A percentile compares a stretch with the other conserved stretches of the same genome.
Conservation (phyloP, 2,888 invertebrate species). For the Euproctis similis region DNA sequence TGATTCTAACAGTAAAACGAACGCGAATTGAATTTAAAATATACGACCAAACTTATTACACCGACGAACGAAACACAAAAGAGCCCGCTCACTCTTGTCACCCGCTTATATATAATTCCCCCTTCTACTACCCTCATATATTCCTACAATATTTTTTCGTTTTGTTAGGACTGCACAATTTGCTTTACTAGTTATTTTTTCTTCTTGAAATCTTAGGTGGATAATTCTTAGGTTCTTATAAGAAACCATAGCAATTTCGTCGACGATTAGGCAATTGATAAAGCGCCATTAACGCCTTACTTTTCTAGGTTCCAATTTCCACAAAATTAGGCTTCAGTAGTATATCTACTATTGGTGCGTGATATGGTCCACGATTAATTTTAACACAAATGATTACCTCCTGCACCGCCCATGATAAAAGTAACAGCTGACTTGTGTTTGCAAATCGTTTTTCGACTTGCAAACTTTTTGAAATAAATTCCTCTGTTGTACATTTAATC, state of each 20-base stretch:
- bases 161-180: too few species aligned
- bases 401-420: conserved; percentile 32
- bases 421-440: conserved; percentile 2
- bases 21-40: too few species aligned
- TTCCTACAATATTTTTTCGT: too few species aligned
- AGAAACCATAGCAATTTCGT: conserved; percentile 7
- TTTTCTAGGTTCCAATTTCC: conserved; percentile 10
- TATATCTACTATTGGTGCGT: conserved; percentile 4
- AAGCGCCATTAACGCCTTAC: conserved; percentile 1
- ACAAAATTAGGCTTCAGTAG: conserved; percentile 18
- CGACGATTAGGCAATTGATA: conserved; percentile 4
- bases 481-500: conserved; percentile 9
- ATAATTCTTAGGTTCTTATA: conserved; percentile 4
- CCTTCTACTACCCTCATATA: too few species aligned
- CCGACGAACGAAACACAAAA: too few species aligned
- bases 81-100: too few species aligned
- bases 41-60: too few species aligned
- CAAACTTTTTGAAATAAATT: conserved; percentile 3
- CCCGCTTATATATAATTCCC: too few species aligned
- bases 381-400: conserved; percentile 20
- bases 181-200: conserved; percentile 4
- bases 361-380: conserved; percentile 26
- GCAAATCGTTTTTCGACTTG: neutral
- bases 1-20: too few species aligned
- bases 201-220: conserved; percentile 4